A percentile compares a stretch with the other conserved stretches of the same genome.
These are phyloP conservation scores for Poeciliopsis occidentalis DNA, from an alignment of 2,113 vertebrate genomes.

Conservation along the genomic window DNA sequence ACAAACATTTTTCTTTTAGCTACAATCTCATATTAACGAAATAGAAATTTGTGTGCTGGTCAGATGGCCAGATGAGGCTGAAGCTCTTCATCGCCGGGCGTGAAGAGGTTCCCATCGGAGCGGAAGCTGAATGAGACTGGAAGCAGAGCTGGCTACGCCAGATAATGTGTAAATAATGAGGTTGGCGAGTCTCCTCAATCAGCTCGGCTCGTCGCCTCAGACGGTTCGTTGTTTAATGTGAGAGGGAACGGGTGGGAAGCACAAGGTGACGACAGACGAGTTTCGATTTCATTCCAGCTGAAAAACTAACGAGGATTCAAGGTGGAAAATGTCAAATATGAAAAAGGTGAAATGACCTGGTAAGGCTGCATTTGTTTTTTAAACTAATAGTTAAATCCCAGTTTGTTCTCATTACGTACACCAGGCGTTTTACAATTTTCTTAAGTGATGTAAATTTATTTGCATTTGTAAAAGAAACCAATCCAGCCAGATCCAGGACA, in stretches of 20 bases:
- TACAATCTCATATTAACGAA: neutral
- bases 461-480: too few relatives aligned
- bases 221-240: neutral
- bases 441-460: too few relatives aligned
- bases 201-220: neutral
- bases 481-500: too few relatives aligned
- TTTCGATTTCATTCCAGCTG: neutral
- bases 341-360: neutral
- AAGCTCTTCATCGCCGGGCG: neutral
- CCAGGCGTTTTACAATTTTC: too few relatives aligned
- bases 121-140: conserved; percentile 24
- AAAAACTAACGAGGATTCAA: neutral
- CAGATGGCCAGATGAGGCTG: neutral
- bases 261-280: neutral
- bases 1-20: neutral
- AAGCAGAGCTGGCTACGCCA: neutral
- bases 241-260: conserved; percentile 2
- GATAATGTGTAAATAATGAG: conserved; percentile 56
- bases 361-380: neutral
- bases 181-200: conserved; percentile 36
- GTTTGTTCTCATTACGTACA: neutral
- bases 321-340: neutral
- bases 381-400: neutral
- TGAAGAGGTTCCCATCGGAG: conserved; percentile 28
- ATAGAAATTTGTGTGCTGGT: conserved; percentile 14